A percentile compares a stretch with the other conserved stretches of the same genome.
These are phyloP conservation scores for Dascyllus trimaculatus DNA, from an alignment of 2,113 vertebrate species.

Conservation along the genomic window DNA sequence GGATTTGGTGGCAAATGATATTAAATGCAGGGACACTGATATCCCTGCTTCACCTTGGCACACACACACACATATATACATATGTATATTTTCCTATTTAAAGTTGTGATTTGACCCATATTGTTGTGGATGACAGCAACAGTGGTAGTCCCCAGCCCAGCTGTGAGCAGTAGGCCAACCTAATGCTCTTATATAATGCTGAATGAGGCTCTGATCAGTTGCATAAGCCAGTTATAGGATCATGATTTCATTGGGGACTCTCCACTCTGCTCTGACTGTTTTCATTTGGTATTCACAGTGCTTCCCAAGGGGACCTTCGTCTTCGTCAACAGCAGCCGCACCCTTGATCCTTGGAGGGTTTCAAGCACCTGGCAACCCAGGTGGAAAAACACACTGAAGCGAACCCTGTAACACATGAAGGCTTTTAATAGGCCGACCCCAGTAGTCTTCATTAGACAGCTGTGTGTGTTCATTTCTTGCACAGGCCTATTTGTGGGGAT, in stretches of 20 bases:
- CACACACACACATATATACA: background rate
- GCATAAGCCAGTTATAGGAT: slow-evolving; percentile 67
- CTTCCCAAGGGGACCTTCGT: slow-evolving; percentile 4
- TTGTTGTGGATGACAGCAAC: slow-evolving; percentile 2
- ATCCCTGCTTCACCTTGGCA: background rate
- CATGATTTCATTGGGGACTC: slow-evolving; percentile 34
- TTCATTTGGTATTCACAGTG: slow-evolving; percentile 16
- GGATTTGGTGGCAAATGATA: background rate
- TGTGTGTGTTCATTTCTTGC: slow-evolving; percentile 1
- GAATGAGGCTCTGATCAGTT: slow-evolving; percentile 64
- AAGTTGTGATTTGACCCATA: slow-evolving; percentile 23
- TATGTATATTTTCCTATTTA: background rate
- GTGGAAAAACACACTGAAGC: slow-evolving; percentile 57
- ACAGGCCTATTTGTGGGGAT: background rate
- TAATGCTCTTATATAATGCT: slow-evolving; percentile 75
- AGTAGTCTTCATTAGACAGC: slow-evolving; percentile 64
- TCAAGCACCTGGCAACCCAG: slow-evolving; percentile 58
- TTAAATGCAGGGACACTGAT: background rate
- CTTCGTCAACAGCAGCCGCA: background rate
- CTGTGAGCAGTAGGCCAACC: slow-evolving; percentile 59
- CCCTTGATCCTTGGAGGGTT: slow-evolving; percentile 21
- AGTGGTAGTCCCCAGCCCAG: slow-evolving; percentile 43
- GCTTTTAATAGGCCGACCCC: slow-evolving; percentile 42
- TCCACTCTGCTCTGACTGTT: slow-evolving; percentile 11
- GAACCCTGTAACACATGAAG: slow-evolving; percentile 22